Base-by-base conservation (phyloP, 2,888 invertebrate species). In the Cistogaster globosa region DNA sequence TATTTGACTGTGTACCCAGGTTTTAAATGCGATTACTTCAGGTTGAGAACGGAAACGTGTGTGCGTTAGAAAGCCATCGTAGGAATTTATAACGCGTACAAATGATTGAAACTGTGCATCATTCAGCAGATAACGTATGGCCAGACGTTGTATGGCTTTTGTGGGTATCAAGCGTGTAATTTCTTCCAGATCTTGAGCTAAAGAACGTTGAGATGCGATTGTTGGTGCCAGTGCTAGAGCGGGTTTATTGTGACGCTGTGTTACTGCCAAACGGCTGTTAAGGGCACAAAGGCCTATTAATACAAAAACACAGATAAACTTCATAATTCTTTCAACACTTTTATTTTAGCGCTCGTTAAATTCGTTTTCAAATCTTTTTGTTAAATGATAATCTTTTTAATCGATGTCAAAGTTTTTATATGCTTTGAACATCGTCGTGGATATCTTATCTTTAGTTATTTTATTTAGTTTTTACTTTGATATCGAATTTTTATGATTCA, bases 41-140 rank as follows among this genome's bases (percentile, higher is more conserved):
- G 92, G 92, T 74, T 91, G 92, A 6, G 88, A 83, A 3, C 83
- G 83, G 16, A 92, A 80, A 20, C 89, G 86, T 86, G 88, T 88
- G 2, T 87, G 85, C 6, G 89, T 88, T 1, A 84, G 84, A 63
- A 87, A 88, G 2, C 88, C 90, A 4, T 88, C 89, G 7, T 88
- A 86, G 57, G 90, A 89, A 63, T 90, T 90, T 11, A 91, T 65
- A 42, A 89, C 88, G 5, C 92, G 88, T 16, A 91, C 87, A 68
- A 92, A 88, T 0, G 88, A 87, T 81, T 92, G 92, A 69, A 92
- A 92, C 14, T 91, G 87, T 7, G 84, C 88, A 87, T 91, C 91
- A 22, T 90, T 89, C 16, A 91, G 80, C 9, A 91, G 82, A 57
- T 91, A 92, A 8, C 91, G 89, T 38, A 81, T 77, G 14, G 89